Evolutionary conservation across 2,113 vertebrate species (phyloP), one percentile per base, ranked within the genome.

Genomic region (Syngnathoides biaculeatus): DNA sequence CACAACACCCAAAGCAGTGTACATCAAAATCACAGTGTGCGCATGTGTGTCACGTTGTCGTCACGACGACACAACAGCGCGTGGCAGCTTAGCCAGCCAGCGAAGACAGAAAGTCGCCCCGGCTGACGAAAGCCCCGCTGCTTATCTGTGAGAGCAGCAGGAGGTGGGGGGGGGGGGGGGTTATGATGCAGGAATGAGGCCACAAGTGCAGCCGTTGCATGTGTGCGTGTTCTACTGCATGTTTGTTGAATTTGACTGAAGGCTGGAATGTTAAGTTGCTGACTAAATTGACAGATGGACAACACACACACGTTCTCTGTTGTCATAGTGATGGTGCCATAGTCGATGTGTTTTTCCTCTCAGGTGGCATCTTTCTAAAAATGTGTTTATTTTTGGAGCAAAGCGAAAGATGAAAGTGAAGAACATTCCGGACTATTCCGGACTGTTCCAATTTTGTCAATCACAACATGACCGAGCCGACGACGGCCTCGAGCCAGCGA

Each of bases 81-180:
- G n/a, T 22, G 48, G 8, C 22, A 8, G 48, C 8, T 52, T 11
- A 22, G 48, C 48, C 3, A n/a, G 8, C 22, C 3, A n/a, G 8
- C 22, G 48, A 52, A 19, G 13, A 26, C 24, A 14, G 26, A 27
- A 30, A 30, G 55, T 22, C 26, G 24, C 6, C 24, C 14, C 17
- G 38, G 70, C 70, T 58, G 62, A 74, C 48, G 26, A 73, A 68
- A 72, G 74, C 72, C 45, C 24, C 48, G 1, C 47, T 68, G 72
- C 84, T 88, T 83, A 86, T 88, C 84, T 83, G 15, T 43, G 67
- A 53, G 57, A 27, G 17, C 84, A 83, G 80, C 74, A 58, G 78
- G 79, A 69, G 71, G 67, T 5, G 15, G 30, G 17, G 24, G 7
- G 42, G 2, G 52, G 9, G 65, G 60, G 56, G 45, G 11, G 48